Base-by-base conservation (phyloP, 2,113 vertebrate genomes). In the Beaufortia kweichowensis region DNA sequence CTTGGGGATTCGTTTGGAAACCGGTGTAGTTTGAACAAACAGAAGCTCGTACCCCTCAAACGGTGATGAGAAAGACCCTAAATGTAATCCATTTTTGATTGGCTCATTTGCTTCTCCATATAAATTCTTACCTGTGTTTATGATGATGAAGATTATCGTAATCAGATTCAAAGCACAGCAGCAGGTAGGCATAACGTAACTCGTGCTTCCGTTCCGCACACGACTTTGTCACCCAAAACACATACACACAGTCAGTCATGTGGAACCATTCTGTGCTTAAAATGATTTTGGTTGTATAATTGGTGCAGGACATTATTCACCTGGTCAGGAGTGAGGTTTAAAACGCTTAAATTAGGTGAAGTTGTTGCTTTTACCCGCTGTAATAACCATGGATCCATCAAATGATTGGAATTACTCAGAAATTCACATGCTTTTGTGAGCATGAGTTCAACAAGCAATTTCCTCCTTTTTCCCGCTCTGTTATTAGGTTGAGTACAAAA, bases 121-220 rank as follows among this genome's bases (percentile, higher is more conserved):
- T 61, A 61, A 29, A 46, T 61, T 74, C 15, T 48, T 60, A 72
- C 43, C 70, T 31, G 39, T 74, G 70, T 74, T 74, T 61, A 39
- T 21, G 55, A 61, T 67, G 63, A 41, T 26, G 41, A n/a, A 48
- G 64, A 69, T 77, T 68, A 77, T 60, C 31, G 33, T 61, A 70
- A 70, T 77, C 26, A 39, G 19, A 77, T 77, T 77, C 76, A 69
- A 53, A 70, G 76, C 76, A 70, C 76, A 77, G 56, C 41, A 62
- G 56, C 12, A 61, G 76, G 65, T 62, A 48, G 48, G 28, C 21
- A 23, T 53, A 35, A 74, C 39, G 70, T 61, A 74, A 31, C 57
- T 61, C 55, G 6, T 21, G 53, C 56, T 19, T 7, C 26, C 2
- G 9, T 60, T 74, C 61, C 15, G 15, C 14, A 35, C 65, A 67